A percentile compares a stretch with the other conserved stretches of the same genome.
phyloP scores from a whole-genome alignment of 1,140 invertebrate genomes.

The Rhagoletis pomonella region DNA sequence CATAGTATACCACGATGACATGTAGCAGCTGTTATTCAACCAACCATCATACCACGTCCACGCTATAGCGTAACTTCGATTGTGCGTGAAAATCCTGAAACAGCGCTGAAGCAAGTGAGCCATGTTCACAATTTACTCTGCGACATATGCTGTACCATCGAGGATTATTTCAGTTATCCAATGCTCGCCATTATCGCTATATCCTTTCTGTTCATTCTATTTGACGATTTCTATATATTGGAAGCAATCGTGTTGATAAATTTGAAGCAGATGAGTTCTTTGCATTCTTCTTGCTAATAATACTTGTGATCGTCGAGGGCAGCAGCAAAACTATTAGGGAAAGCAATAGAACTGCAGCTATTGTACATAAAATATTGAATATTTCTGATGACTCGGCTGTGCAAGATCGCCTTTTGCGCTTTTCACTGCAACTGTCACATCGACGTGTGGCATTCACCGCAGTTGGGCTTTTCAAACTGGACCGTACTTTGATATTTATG shows the following conservation, averaged over 20 bases:
- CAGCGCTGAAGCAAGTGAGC: conserved; percentile 67
- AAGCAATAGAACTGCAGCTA: conserved; percentile 63
- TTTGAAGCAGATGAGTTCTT: conserved; percentile 71
- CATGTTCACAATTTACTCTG: conserved; percentile 71
- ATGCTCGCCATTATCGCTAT: conserved; percentile 70
- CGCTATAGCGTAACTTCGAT: conserved; percentile 70
- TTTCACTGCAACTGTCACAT: conserved; percentile 69
- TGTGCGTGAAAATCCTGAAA: conserved; percentile 69
- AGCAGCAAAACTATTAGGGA: conserved; percentile 67
- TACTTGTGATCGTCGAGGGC: conserved; percentile 70
- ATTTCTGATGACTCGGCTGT: conserved; percentile 68
- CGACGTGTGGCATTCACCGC: conserved; percentile 68
- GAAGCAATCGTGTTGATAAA: conserved; percentile 67
- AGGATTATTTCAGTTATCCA: conserved; percentile 72
- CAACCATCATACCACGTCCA: conserved; percentile 62
- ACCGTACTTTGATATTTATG: conserved; percentile 71
- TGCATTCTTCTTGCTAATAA: conserved; percentile 70
- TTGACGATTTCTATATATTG: conserved; percentile 71
- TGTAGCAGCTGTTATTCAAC: conserved; percentile 32
- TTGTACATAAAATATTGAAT: conserved; percentile 71
- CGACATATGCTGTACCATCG: conserved; percentile 70
- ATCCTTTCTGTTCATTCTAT: conserved; percentile 70
- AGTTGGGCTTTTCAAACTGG: conserved; percentile 69
- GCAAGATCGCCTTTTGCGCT: conserved; percentile 65
- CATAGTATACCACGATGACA: conserved; percentile 62